Evolutionary conservation across 2,113 vertebrate genomes (phyloP).

Genomic region (Neolamprologus toae): DNA sequence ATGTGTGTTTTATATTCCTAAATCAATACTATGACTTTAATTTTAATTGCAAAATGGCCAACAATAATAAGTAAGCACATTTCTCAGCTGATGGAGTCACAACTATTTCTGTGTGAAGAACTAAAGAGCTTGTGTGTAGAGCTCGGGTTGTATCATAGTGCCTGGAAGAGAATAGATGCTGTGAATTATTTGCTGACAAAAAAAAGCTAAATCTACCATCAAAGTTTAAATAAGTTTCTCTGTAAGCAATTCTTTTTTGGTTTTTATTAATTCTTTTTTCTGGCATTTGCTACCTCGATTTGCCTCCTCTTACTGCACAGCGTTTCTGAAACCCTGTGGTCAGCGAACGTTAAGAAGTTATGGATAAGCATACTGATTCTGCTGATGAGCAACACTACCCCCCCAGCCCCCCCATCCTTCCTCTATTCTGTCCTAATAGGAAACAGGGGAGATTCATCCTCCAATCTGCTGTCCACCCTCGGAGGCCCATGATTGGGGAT

Average conservation of each 20-base stretch:
- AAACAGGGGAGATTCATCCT: constrained; percentile 57
- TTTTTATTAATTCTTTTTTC: not conserved
- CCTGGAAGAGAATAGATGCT: not conserved
- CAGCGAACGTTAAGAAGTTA: constrained; percentile 36
- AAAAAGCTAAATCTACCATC: not conserved
- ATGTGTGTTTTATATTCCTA: not conserved
- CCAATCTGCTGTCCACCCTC: constrained; percentile 37
- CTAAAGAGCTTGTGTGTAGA: not conserved
- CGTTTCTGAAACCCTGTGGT: constrained; percentile 14
- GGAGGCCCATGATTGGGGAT: constrained; percentile 45
- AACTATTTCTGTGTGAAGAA: not conserved
- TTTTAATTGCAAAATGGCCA: not conserved
- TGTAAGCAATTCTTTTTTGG: not conserved
- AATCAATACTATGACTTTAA: not conserved
- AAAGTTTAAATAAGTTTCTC: not conserved
- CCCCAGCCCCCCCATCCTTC: not conserved
- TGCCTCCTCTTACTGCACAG: not conserved
- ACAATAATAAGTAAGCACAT: not conserved
- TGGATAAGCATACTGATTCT: constrained; percentile 60
- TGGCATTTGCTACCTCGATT: not conserved
- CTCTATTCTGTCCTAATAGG: constrained; percentile 45
- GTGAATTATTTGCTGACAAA: not conserved
- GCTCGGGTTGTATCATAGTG: not conserved
- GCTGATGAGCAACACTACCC: constrained; percentile 2
- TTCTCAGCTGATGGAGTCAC: not conserved